Conservation (phyloP, 2,113 vertebrate species). For the Ivindomyrus marchei region DNA sequence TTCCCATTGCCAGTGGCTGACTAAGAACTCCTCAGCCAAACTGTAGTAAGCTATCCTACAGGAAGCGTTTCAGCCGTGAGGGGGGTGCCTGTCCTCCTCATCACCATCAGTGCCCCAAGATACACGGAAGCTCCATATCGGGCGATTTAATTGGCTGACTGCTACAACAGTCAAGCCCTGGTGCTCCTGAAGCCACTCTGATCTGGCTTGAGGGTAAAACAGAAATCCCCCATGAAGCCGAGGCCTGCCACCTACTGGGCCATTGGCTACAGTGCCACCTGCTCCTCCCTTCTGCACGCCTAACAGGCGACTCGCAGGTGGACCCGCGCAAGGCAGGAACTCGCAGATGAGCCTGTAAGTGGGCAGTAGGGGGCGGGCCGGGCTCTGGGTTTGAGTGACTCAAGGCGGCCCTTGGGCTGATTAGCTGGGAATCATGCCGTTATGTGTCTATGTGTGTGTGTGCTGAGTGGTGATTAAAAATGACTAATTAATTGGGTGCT, state of each 20-base stretch:
- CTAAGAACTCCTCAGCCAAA: neutral
- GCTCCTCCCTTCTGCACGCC: neutral
- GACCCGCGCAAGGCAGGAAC: neutral
- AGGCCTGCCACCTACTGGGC: neutral
- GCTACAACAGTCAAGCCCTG: neutral
- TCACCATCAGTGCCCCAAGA: neutral
- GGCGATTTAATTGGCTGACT: neutral
- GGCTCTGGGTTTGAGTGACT: neutral
- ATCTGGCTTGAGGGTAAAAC: neutral
- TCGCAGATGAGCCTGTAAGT: neutral
- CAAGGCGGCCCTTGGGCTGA: neutral
- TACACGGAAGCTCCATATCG: neutral
- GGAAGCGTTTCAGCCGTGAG: neutral
- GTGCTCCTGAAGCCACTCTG: neutral
- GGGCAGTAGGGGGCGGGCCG: neutral
- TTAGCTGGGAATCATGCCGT: conserved; percentile 15
- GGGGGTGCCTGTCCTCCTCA: neutral
- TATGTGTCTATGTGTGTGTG: conserved; percentile 14
- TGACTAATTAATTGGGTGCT: conserved; percentile 53
- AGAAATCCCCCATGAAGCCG: neutral
- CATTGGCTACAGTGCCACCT: neutral
- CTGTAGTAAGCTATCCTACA: neutral
- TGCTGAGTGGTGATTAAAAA: conserved; percentile 53
- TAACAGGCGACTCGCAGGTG: neutral
- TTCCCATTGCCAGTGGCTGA: neutral